Evolutionary conservation across 2,888 invertebrate species (phyloP).

Genomic region (Oligia strigilis): DNA sequence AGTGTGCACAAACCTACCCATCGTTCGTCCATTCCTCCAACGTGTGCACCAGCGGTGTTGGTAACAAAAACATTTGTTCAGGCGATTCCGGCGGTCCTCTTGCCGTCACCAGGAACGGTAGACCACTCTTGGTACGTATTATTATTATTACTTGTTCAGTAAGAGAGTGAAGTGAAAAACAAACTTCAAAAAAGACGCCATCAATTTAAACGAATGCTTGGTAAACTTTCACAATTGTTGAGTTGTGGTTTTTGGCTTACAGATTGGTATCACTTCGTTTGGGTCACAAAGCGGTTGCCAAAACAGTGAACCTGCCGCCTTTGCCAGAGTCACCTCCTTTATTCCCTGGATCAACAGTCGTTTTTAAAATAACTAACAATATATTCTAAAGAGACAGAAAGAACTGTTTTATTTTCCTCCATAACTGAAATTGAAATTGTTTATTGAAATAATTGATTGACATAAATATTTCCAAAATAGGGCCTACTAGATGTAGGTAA

Average conservation of each 20-base stretch:
- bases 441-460: no score
- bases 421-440: no score
- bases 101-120: no score
- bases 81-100: no score
- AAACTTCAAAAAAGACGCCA: neutral
- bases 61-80: slow-evolving; percentile 57
- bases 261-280: slow-evolving; percentile 76
- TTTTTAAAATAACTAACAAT: neutral
- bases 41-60: slow-evolving; percentile 75
- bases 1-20: slow-evolving; percentile 68
- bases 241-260: slow-evolving; percentile 19
- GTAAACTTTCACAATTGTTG: neutral
- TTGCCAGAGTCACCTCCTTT: slow-evolving; percentile 73
- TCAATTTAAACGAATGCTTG: neutral
- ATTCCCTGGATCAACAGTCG: slow-evolving; percentile 58
- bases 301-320: slow-evolving; percentile 67
- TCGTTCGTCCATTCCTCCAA: slow-evolving; percentile 69
- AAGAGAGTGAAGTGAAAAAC: neutral
- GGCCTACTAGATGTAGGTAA: no score
- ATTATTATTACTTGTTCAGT: neutral
- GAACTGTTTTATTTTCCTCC: neutral
- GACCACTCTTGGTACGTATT: no score
- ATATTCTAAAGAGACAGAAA: neutral
- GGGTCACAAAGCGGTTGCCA: slow-evolving; percentile 67
- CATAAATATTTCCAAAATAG: no score